These are phyloP conservation scores for Drosophila sp. DNA, from an alignment of 1,140 invertebrate genomes.

Conservation along the genomic window DNA sequence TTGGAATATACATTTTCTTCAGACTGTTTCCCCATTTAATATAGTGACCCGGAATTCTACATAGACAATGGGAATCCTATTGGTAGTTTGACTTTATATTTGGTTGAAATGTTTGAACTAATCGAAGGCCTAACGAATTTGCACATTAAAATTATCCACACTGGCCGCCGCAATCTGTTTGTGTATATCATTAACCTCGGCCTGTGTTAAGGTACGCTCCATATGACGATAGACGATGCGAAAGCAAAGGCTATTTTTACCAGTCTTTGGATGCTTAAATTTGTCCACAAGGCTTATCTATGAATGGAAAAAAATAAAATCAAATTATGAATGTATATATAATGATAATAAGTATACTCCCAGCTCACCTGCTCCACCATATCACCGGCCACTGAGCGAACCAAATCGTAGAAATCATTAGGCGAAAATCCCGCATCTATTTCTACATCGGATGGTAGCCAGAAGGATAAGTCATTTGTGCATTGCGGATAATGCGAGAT, in stretches of 20 bases:
- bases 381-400: conserved; percentile 93
- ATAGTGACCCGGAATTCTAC: no score
- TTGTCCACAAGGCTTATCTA: conserved; percentile 93
- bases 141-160: conserved; percentile 87
- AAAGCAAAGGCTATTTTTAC: conserved; percentile 94
- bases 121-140: conserved; percentile 85
- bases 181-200: conserved; percentile 95
- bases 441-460: conserved; percentile 89
- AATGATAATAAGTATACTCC: not conserved
- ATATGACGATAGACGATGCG: conserved; percentile 97
- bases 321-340: not conserved
- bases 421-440: conserved; percentile 86
- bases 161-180: conserved; percentile 88
- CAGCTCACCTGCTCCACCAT: conserved; percentile 92
- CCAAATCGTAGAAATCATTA: conserved; percentile 98
- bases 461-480: conserved; percentile 97
- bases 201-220: conserved; percentile 93
- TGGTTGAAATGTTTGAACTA: conserved; percentile 41
- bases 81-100: conserved; percentile 19
- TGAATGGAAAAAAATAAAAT: not conserved
- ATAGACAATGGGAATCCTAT: no score
- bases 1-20: conserved; percentile 5
- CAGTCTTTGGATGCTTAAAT: conserved; percentile 94
- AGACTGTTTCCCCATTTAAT: no score
- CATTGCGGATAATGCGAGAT: conserved; percentile 96